Conservation (phyloP, 37 sponge, comb jelly and placozoan genomes). For the Beroe forskalii region DNA sequence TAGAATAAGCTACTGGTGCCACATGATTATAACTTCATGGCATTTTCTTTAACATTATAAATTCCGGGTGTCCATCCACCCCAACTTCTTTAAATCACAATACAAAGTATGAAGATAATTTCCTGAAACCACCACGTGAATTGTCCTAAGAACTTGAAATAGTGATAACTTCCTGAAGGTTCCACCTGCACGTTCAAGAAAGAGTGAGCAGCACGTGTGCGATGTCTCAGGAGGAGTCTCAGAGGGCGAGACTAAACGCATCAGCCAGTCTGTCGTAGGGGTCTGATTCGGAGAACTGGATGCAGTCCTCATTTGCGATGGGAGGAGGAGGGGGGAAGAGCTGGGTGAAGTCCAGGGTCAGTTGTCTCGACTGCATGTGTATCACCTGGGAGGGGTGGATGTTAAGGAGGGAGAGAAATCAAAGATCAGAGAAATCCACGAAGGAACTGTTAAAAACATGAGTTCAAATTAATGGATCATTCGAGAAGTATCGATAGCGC, state of each 20-base stretch:
- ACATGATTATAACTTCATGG: too few relatives aligned
- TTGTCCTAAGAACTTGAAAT: too few relatives aligned
- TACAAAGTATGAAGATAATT: too few relatives aligned
- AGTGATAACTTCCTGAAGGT: too few relatives aligned
- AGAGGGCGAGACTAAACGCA: constrained; percentile 46
- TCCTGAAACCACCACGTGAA: too few relatives aligned
- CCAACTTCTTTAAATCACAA: too few relatives aligned
- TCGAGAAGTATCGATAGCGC: too few relatives aligned
- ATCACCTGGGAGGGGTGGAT: not conserved
- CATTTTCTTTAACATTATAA: too few relatives aligned
- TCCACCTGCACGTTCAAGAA: too few relatives aligned
- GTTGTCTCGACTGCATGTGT: constrained; percentile 42
- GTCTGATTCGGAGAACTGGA: constrained; percentile 56
- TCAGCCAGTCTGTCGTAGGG: constrained; percentile 46
- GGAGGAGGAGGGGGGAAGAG: constrained; percentile 40
- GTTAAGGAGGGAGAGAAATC: not conserved
- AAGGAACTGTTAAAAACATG: not conserved
- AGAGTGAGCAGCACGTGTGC: not conserved
- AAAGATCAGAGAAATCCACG: not conserved
- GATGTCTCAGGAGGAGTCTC: not conserved
- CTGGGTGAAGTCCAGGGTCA: constrained; percentile 40
- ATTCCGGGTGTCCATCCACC: too few relatives aligned
- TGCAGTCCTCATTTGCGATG: constrained; percentile 38
- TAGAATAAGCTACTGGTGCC: too few relatives aligned
- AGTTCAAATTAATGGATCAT: too few relatives aligned